Evolutionary conservation across 2,113 vertebrate genomes (phyloP), one percentile per base, ranked within the genome.

Genomic region (Paracanthobrama guichenoti): DNA sequence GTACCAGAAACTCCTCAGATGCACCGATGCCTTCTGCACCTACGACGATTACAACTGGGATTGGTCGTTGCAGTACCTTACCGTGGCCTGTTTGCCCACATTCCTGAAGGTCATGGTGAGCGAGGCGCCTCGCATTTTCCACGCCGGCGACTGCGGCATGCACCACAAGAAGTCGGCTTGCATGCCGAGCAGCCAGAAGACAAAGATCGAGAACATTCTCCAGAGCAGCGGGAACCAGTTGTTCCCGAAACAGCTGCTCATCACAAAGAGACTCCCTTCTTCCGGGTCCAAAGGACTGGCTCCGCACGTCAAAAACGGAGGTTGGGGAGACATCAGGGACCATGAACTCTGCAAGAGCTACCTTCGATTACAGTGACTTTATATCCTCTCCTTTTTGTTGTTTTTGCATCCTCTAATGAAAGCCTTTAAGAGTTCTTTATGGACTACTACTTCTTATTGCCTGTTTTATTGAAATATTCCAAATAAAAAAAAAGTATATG

Each of bases 41-140:
- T 99, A 99, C 0, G 98, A 99, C 42, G 98, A 99, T 87, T 99
- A 99, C 92, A 99, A 99, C 95, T 99, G 98, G 98, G 98, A 99
- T 93, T 99, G 98, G 98, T 98, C 97, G 53, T 92, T 99, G 89
- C 98, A 99, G 57, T 95, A 98, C 88, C 91, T 99, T 90, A 98
- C 97, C 14, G 95, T 97, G 31, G 92, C 94, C 82, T 99, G 98
- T 94, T 94, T 99, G 94, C 96, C 97, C 80, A 92, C 95, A 77
- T 97, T 96, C 93, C 98, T 97, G 97, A 99, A 98, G 93, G 98
- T 97, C 31, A 95, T 99, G 94, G 96, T 98, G 66, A 96, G 96
- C 6, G 97, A 98, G 87, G 95, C 96, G 46, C 97, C 98, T 0
- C 93, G 98, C 85, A 85, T 99, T 90, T 99, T 97, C 92, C 98